Percentiles rank a stretch among this genome's conserved stretches.
Conservation (phyloP, 2,888 invertebrate species). For the Penaeus monodon region DNA sequence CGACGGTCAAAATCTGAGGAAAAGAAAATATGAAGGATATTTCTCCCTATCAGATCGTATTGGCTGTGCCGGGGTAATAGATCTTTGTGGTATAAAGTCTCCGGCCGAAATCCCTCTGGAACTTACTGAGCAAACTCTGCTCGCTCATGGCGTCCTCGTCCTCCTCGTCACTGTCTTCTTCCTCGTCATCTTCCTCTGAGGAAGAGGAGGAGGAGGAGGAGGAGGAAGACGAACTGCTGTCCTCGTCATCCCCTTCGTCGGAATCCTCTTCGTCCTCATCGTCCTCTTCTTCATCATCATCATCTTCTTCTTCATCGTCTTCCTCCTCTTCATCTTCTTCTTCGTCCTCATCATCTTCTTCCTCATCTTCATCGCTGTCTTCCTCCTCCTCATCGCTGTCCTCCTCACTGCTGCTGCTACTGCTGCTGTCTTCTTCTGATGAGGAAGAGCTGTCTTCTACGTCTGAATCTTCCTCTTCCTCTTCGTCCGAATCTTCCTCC, state of each 20-base stretch:
- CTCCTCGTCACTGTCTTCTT: slow-evolving; percentile 7
- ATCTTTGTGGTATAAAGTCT: slow-evolving; percentile 27
- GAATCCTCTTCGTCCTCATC: slow-evolving; percentile 14
- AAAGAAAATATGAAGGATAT: too few species aligned
- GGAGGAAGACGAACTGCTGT: background rate
- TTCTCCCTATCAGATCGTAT: too few species aligned
- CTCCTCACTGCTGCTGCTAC: background rate
- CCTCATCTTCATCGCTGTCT: background rate
- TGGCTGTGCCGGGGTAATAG: slow-evolving; percentile 19
- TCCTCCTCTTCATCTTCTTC: slow-evolving; percentile 12
- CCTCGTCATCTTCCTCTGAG: background rate
- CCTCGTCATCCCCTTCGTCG: slow-evolving; percentile 13
- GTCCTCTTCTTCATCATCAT: slow-evolving; percentile 19
- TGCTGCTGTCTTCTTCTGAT: background rate
- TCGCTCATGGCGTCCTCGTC: slow-evolving; percentile 7
- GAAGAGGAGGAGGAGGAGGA: slow-evolving; percentile 19
- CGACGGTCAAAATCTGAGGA: too few species aligned
- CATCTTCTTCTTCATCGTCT: slow-evolving; percentile 14
- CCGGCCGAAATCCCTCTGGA: slow-evolving; percentile 41
- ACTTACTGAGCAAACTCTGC: slow-evolving; percentile 20
- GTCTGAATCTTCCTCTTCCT: slow-evolving; percentile 12
- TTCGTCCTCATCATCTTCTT: slow-evolving; percentile 27
- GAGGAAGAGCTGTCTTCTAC: slow-evolving; percentile 10
- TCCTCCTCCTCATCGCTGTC: slow-evolving; percentile 21
- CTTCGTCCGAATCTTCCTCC: slow-evolving; percentile 10